Conservation (phyloP, 2,797 vertebrate genomes). For the Anniella stebbinsi region DNA sequence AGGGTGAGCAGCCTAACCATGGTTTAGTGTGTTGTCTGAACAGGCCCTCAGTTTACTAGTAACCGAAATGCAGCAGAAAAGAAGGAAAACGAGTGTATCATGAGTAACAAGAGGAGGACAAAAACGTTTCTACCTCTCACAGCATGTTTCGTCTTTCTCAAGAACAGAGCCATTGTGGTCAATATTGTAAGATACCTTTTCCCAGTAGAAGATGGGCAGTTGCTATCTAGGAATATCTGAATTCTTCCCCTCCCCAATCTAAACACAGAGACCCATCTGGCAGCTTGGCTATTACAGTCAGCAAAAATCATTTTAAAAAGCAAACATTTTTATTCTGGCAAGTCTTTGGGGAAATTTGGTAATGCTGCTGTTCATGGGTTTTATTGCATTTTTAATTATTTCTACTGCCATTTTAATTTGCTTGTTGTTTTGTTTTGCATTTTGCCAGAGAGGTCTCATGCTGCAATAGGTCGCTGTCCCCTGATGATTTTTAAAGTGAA, state of each 20-base stretch:
- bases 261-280: neutral
- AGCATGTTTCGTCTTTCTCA: neutral
- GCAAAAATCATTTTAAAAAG: neutral
- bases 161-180: neutral
- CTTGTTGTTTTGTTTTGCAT: neutral
- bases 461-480: neutral
- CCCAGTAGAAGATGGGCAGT: neutral
- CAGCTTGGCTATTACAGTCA: neutral
- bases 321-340: neutral
- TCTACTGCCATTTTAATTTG: slow-evolving; percentile 3
- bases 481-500: neutral
- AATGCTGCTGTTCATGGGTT: neutral
- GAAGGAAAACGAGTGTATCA: neutral
- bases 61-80: neutral
- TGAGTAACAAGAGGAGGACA: neutral
- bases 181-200: neutral
- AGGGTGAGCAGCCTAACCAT: too few relatives aligned
- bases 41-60: neutral
- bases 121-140: neutral
- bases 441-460: neutral
- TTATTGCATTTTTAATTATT: slow-evolving; percentile 21
- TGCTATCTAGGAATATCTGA: neutral
- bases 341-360: slow-evolving; percentile 2
- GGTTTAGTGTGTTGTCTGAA: too few relatives aligned
- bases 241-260: neutral